These are phyloP conservation scores for Dreissena polymorpha DNA, from an alignment of 1,140 invertebrate species.

Conservation along the genomic window DNA sequence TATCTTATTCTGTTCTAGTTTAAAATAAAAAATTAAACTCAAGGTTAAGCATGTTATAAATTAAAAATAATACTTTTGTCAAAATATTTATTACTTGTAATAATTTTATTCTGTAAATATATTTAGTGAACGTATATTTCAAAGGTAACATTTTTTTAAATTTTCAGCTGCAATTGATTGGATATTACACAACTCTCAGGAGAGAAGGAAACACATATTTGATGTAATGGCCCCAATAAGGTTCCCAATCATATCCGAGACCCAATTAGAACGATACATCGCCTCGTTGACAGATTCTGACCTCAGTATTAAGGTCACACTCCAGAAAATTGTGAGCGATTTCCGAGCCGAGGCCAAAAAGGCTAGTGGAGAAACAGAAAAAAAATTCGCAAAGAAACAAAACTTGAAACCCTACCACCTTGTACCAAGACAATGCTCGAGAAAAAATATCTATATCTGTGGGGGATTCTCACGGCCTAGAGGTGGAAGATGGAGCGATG, in stretches of 20 bases:
- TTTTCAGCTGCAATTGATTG: constrained; percentile 65
- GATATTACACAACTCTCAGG: constrained; percentile 59
- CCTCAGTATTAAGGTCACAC: constrained; percentile 56
- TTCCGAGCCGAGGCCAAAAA: constrained; percentile 36
- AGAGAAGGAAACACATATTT: constrained; percentile 59
- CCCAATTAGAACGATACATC: constrained; percentile 59
- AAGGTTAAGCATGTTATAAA: no score
- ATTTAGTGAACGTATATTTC: no score
- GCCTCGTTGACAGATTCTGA: constrained; percentile 54
- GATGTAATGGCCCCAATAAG: constrained; percentile 65
- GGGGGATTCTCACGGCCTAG: constrained; percentile 64
- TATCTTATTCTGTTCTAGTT: no score
- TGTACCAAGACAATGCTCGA: constrained; percentile 63
- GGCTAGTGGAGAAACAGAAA: constrained; percentile 17
- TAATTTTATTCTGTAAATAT: no score
- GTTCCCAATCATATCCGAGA: constrained; percentile 66
- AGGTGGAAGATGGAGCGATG: constrained; percentile 79
- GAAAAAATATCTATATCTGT: constrained; percentile 82
- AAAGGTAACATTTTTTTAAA: not conserved
- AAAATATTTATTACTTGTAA: no score
- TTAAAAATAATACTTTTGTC: no score
- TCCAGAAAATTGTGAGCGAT: constrained; percentile 54
- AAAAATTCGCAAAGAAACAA: constrained; percentile 11
- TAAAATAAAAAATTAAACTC: no score
- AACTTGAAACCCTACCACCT: constrained; percentile 41